Evolutionary conservation across 2,888 invertebrate species (phyloP).

Genomic region (Cephus nigrinus): DNA sequence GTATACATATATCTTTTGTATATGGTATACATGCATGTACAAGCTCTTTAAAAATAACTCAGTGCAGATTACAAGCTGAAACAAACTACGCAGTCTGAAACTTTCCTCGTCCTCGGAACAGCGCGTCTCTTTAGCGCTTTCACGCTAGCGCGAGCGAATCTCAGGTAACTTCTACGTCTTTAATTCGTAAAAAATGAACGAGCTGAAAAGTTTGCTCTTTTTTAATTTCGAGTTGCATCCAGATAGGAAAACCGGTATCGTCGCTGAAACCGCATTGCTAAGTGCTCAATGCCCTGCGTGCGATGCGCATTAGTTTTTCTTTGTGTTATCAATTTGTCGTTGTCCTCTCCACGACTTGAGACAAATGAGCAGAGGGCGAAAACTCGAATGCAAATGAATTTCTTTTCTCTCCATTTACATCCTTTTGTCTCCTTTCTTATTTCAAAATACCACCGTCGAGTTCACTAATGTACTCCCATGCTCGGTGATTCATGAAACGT

Average conservation of each 20-base stretch:
- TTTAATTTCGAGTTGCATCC: not conserved
- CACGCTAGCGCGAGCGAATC: not conserved
- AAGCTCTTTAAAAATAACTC: not conserved
- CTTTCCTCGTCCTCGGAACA: not conserved
- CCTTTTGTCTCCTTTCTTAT: not conserved
- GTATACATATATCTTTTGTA: too few species aligned
- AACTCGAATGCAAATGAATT: not conserved
- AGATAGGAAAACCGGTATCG: not conserved
- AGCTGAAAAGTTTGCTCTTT: not conserved
- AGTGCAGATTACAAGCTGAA: not conserved
- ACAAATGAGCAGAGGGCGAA: not conserved
- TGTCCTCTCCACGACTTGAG: not conserved
- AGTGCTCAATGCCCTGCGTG: not conserved
- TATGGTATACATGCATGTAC: not conserved
- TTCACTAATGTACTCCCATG: not conserved
- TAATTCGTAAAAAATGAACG: not conserved
- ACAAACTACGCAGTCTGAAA: not conserved
- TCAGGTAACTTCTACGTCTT: not conserved
- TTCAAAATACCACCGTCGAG: not conserved
- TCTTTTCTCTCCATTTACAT: not conserved
- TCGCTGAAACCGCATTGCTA: not conserved
- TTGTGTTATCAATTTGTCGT: not conserved
- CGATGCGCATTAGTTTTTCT: not conserved
- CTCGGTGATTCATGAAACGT: slow-evolving; percentile 4
- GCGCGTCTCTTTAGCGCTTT: not conserved